A percentile compares a stretch with the other conserved stretches of the same genome.
Conservation (phyloP, 1,140 invertebrate species). For the Apolygus lucorum region DNA sequence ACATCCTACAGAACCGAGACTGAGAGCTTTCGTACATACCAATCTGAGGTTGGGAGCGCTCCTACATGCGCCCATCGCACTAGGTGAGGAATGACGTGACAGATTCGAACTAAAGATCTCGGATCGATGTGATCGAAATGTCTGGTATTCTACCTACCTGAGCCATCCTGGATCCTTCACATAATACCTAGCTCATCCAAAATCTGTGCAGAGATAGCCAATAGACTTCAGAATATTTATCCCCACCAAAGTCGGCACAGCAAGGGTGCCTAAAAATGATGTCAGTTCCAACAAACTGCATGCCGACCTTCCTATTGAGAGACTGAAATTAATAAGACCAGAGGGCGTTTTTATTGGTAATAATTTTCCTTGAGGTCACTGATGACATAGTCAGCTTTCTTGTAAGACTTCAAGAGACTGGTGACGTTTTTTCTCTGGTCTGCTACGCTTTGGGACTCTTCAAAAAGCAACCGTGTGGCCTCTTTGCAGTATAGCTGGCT, state of each 20-base stretch:
- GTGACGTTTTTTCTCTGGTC: conserved; percentile 13
- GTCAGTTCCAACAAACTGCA: neutral
- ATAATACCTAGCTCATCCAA: no score
- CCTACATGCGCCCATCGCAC: no score
- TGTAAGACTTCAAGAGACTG: conserved; percentile 5
- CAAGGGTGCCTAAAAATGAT: neutral
- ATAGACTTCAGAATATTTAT: no score
- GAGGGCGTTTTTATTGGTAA: neutral
- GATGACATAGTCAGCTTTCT: conserved; percentile 23
- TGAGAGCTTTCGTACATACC: no score
- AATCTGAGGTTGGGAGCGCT: no score
- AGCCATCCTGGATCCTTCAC: neutral
- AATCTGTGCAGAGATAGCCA: no score
- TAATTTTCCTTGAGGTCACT: conserved; percentile 19
- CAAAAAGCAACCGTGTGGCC: conserved; percentile 5
- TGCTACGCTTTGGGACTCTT: conserved; percentile 22
- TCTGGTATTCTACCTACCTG: no score
- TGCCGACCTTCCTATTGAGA: neutral
- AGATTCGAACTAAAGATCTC: no score
- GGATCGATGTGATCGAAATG: no score
- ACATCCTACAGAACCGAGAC: no score
- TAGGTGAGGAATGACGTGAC: no score
- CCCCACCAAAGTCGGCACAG: neutral
- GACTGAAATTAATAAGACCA: neutral
- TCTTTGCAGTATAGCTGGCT: conserved; percentile 27